Evolutionary conservation across 2,113 vertebrate species (phyloP).

Genomic region (Microtus richardsoni): DNA sequence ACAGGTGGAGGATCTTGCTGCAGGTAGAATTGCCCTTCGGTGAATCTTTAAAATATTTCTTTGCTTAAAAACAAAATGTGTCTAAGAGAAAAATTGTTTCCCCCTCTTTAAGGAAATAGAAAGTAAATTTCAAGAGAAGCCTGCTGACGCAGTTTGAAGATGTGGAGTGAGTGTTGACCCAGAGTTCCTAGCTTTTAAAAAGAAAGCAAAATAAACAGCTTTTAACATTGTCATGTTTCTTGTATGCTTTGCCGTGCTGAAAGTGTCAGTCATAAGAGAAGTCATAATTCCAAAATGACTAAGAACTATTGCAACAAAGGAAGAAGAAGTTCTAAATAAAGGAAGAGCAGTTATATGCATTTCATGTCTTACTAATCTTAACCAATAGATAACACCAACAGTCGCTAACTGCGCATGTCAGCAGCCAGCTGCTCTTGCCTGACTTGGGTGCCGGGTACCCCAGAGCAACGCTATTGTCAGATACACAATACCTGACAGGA

Average conservation of each 20-base stretch:
- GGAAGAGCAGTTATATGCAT: background rate
- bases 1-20: background rate
- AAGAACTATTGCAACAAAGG: background rate
- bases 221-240: background rate
- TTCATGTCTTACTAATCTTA: background rate
- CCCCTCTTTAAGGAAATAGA: background rate
- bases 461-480: background rate
- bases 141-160: background rate
- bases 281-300: background rate
- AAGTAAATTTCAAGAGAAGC: background rate
- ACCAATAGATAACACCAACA: background rate
- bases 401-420: background rate
- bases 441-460: background rate
- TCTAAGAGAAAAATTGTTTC: background rate
- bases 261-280: background rate
- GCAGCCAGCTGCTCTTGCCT: background rate
- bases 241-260: background rate
- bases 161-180: background rate
- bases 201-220: background rate
- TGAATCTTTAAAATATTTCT: background rate
- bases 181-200: background rate
- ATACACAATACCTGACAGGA: background rate
- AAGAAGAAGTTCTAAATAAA: background rate
- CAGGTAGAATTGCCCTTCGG: background rate
- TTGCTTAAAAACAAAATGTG: conserved; percentile 7